Conservation (phyloP, 37 sponge, comb jelly and placozoan genomes). For the Halichondria panicea region DNA sequence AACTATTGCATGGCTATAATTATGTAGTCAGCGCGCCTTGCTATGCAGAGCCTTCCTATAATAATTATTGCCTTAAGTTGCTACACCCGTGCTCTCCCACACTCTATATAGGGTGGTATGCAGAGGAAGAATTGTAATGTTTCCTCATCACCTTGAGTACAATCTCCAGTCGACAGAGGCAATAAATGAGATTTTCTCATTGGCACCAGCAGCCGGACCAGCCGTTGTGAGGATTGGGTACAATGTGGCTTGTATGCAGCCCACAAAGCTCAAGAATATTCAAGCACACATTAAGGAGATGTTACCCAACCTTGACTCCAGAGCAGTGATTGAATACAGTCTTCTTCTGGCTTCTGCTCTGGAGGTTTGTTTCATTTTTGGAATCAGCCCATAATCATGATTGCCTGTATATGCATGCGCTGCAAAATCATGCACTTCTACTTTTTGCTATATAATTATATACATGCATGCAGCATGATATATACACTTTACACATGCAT, state of each 20-base stretch:
- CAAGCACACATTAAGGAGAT: background rate
- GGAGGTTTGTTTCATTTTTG: background rate
- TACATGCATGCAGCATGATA: too few relatives aligned
- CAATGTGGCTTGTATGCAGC: background rate
- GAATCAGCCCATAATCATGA: background rate
- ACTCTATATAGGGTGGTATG: background rate
- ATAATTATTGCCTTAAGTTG: background rate
- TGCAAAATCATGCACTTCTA: too few relatives aligned
- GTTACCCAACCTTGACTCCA: background rate
- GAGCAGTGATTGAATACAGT: background rate
- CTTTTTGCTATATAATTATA: too few relatives aligned
- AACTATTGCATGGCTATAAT: background rate
- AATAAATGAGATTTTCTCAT: background rate
- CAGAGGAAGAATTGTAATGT: background rate
- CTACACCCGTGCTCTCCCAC: too few relatives aligned
- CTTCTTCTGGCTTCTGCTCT: background rate
- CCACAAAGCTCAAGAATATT: background rate
- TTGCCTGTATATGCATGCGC: background rate
- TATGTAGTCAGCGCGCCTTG: too few relatives aligned
- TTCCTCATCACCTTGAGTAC: background rate
- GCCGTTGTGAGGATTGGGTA: background rate
- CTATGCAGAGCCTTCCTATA: too few relatives aligned
- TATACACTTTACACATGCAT: too few relatives aligned
- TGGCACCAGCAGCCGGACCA: slow-evolving; percentile 7
- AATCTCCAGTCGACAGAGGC: background rate